These are phyloP conservation scores for Chaenocephalus aceratus DNA, from an alignment of 2,113 vertebrate species.

Conservation along the genomic window DNA sequence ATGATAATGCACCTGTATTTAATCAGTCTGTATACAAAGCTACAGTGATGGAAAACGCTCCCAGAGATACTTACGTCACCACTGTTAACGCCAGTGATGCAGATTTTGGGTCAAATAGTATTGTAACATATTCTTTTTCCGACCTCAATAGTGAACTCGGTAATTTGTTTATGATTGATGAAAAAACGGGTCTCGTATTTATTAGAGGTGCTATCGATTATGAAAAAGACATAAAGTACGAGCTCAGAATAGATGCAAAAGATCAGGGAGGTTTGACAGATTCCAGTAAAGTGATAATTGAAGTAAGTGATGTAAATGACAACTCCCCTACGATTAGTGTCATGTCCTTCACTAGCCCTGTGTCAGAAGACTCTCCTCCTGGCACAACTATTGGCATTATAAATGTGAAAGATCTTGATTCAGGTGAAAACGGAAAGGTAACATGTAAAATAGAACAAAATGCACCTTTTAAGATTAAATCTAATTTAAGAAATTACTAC, in stretches of 20 bases:
- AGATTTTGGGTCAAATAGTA: constrained; percentile 74
- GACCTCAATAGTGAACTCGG: not conserved
- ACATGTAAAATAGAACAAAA: constrained; percentile 51
- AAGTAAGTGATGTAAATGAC: constrained; percentile 73
- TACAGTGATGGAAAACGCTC: constrained; percentile 77
- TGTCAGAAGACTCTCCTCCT: constrained; percentile 50
- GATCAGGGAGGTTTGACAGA: constrained; percentile 67
- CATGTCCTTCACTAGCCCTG: constrained; percentile 58
- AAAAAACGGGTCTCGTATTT: not conserved
- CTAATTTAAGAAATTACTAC: constrained; percentile 67
- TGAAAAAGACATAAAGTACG: constrained; percentile 48
- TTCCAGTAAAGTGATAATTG: constrained; percentile 63
- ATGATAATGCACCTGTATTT: constrained; percentile 74
- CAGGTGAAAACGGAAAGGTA: constrained; percentile 64
- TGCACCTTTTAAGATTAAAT: constrained; percentile 60
- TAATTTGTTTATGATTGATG: not conserved
- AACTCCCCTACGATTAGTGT: constrained; percentile 62
- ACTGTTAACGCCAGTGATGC: constrained; percentile 79
- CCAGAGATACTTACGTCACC: constrained; percentile 63
- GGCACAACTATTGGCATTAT: constrained; percentile 64
- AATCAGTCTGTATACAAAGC: constrained; percentile 76
- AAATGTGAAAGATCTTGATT: no score
- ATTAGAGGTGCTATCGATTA: constrained; percentile 43
- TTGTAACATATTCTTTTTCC: constrained; percentile 50
- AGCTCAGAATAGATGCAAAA: constrained; percentile 56